These are phyloP conservation scores for Megaceryle alcyon DNA, from an alignment of 2,797 vertebrate genomes.

Conservation along the genomic window DNA sequence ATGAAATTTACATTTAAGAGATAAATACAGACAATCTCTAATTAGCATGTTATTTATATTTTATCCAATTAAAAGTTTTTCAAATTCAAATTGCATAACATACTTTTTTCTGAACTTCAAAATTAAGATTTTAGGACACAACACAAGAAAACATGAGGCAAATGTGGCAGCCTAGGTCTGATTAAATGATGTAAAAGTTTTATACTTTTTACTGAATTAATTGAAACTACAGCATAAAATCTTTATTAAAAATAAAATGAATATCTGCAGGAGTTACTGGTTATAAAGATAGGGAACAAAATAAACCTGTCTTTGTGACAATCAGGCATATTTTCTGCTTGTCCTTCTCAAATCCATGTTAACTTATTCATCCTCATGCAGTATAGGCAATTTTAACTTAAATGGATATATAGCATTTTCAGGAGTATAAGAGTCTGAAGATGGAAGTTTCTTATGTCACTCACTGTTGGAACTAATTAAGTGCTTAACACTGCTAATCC, in stretches of 20 bases:
- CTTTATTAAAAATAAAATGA: neutral
- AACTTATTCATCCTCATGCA: neutral
- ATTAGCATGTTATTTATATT: neutral
- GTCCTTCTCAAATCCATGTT: neutral
- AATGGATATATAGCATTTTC: neutral
- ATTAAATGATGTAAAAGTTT: neutral
- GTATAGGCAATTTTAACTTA: neutral
- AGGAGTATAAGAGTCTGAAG: neutral
- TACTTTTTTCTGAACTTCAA: neutral
- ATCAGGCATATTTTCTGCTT: neutral
- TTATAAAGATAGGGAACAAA: neutral
- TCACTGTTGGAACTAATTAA: neutral
- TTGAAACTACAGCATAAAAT: neutral
- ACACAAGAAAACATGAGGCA: neutral
- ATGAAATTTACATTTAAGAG: neutral
- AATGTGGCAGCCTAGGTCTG: neutral
- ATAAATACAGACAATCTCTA: neutral
- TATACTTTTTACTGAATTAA: neutral
- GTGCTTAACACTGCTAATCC: neutral
- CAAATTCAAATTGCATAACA: neutral
- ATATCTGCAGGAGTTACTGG: neutral
- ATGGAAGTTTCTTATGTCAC: neutral
- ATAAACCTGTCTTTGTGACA: neutral
- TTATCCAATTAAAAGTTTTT: neutral
- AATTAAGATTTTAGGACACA: neutral